These are phyloP conservation scores for Xiphorhynchus erythropygius DNA, from an alignment of 2,797 vertebrate species.

Conservation along the genomic window DNA sequence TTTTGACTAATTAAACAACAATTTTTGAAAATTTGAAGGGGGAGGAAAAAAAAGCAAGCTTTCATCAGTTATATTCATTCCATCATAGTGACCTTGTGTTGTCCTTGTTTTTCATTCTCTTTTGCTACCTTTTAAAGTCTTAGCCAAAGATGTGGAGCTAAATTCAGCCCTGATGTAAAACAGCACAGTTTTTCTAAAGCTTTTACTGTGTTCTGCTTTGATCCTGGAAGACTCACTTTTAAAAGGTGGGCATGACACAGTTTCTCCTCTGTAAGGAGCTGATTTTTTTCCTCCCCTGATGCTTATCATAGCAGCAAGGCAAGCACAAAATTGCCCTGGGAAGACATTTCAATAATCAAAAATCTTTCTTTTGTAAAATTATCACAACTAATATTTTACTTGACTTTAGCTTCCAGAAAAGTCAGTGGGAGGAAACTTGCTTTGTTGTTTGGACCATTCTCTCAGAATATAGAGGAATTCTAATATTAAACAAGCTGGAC, in stretches of 20 bases:
- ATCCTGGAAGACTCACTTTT: constrained; percentile 46
- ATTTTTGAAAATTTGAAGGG: not conserved
- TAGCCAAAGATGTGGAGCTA: constrained; percentile 32
- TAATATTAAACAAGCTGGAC: not conserved
- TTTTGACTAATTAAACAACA: not conserved
- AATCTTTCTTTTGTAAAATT: constrained; percentile 23
- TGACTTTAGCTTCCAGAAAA: constrained; percentile 6
- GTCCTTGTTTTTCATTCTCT: constrained; percentile 36
- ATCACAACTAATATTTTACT: not conserved
- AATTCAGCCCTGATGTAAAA: constrained; percentile 65
- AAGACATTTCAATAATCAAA: constrained; percentile 47
- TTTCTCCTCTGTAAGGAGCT: constrained; percentile 32
- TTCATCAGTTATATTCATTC: not conserved
- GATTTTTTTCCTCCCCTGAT: constrained; percentile 27
- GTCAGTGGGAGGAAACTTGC: not conserved
- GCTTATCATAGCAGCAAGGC: constrained; percentile 35
- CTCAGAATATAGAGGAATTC: not conserved
- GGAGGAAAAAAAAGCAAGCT: not conserved
- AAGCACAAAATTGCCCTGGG: constrained; percentile 32
- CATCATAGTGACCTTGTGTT: constrained; percentile 47
- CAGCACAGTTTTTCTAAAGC: constrained; percentile 44
- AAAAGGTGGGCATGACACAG: constrained; percentile 50
- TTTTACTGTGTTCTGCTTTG: constrained; percentile 40
- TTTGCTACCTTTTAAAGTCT: constrained; percentile 44
- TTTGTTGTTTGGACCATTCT: not conserved